A percentile compares a stretch with the other conserved stretches of the same genome.
phyloP scores from a whole-genome alignment of 1,140 invertebrate genomes.

The Drosophila nebulosa region DNA sequence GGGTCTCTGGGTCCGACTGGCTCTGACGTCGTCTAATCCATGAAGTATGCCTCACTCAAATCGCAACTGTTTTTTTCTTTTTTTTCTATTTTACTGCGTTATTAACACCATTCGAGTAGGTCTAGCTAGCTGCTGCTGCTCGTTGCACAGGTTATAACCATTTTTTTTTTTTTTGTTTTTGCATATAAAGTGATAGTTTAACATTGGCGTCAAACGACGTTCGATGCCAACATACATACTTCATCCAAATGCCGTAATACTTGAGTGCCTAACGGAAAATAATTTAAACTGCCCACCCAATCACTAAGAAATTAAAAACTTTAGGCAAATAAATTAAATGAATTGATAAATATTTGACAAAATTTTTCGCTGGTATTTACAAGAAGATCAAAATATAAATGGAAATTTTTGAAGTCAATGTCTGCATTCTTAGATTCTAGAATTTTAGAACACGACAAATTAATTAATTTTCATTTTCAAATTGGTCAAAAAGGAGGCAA shows the following conservation, averaged over 20 bases:
- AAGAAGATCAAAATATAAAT: too few species aligned
- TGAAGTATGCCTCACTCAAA: neutral
- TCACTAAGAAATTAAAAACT: too few species aligned
- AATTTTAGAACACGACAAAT: too few species aligned
- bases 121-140: conserved; percentile 6
- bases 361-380: too few species aligned
- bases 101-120: conserved; percentile 42
- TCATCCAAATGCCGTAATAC: neutral
- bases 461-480: too few species aligned
- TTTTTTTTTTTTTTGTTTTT: neutral
- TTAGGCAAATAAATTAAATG: too few species aligned
- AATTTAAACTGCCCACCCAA: neutral
- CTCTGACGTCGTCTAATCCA: neutral
- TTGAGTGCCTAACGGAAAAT: neutral
- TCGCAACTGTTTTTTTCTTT: neutral
- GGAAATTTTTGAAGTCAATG: too few species aligned
- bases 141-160: conserved; percentile 35
- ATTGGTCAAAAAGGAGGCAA: too few species aligned
- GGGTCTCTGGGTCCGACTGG: neutral
- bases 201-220: conserved; percentile 2
- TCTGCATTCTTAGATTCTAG: too few species aligned
- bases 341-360: too few species aligned
- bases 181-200: conserved; percentile 13
- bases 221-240: neutral
- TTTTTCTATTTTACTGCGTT: conserved; percentile 27